Evolutionary conservation across 53 echinoderm and acorn worm species (phyloP), one percentile per base, ranked within the genome.

Genomic region (Echinarachnius parma): DNA sequence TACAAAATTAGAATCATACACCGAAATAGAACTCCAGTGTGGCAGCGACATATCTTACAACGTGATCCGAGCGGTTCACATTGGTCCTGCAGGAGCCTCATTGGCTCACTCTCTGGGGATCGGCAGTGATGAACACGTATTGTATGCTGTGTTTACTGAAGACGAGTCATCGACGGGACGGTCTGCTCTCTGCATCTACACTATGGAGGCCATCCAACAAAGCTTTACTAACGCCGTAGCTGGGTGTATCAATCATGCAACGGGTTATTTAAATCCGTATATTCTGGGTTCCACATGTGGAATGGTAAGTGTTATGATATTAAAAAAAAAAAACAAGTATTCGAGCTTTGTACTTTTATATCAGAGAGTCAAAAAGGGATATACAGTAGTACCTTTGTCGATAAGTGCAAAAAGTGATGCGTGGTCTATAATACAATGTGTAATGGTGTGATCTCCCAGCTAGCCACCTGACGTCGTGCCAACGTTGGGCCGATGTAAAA

Each of bases 121-220:
- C 2, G 3, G n/a, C 1, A 52, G 50, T 21, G 22, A 49, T 21
- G 53, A 68, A 20, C 34, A 52, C 4, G 19, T 68, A 10, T 21
- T 89, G 30, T 89, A 83, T 80, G 89, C 80, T 62, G 84, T 89
- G 69, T 89, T 86, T 77, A n/a, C n/a, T n/a, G 26, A 69, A 26
- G 77, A 56, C 8, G 68, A 5, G 15, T 10, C 4, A 5, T 48
- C 63, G 33, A n/a, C n/a, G n/a, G n/a, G n/a, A n/a, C n/a, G n/a
- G n/a, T 89, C 89, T 25, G 89, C 81, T 30, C 72, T 89, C 37
- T 89, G 89, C 57, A 26, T 81, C 33, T 89, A 83, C 60, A 81
- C 74, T 30, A 89, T 89, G 81, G 48, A 21, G 21, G 75, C 72
- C 24, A 44, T 89, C 10, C 82, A 82, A 61, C 55, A 61, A 2